These are phyloP conservation scores for Temnopleurus reevesii DNA, from an alignment of 53 echinoderm and acorn worm genomes.

Conservation along the genomic window DNA sequence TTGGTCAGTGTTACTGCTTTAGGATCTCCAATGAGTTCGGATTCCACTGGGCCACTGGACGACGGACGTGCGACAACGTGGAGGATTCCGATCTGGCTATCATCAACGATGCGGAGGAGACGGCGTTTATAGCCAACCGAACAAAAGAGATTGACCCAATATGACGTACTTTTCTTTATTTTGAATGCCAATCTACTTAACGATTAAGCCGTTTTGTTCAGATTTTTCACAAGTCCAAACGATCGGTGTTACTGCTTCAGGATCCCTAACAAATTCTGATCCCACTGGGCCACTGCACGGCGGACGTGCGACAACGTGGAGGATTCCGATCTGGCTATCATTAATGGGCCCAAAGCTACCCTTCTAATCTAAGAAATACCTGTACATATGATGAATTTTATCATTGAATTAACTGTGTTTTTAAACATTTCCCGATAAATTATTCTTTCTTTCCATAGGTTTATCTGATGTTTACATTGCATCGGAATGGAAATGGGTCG, in stretches of 20 bases:
- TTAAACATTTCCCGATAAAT: too few species aligned
- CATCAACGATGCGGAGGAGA: slow-evolving; percentile 62
- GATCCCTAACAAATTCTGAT: not conserved
- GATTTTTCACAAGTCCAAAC: slow-evolving; percentile 60
- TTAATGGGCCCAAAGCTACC: slow-evolving; percentile 59
- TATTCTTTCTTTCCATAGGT: slow-evolving; percentile 39
- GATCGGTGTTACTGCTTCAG: slow-evolving; percentile 66
- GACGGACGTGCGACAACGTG: slow-evolving; percentile 54
- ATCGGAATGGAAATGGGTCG: slow-evolving; percentile 68
- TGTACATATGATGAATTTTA: too few species aligned
- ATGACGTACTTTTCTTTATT: too few species aligned
- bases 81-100: slow-evolving; percentile 65
- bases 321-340: slow-evolving; percentile 66
- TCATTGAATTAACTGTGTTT: too few species aligned
- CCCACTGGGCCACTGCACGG: slow-evolving; percentile 60
- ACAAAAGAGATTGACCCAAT: slow-evolving; percentile 55
- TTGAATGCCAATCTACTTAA: too few species aligned
- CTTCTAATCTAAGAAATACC: too few species aligned
- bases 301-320: slow-evolving; percentile 49
- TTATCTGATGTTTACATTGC: slow-evolving; percentile 63
- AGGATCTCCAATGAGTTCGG: not conserved
- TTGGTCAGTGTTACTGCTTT: slow-evolving; percentile 67
- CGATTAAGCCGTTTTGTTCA: too few species aligned
- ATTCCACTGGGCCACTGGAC: slow-evolving; percentile 52
- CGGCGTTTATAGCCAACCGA: slow-evolving; percentile 54